phyloP scores from a whole-genome alignment of 2,888 invertebrate species.

The Phengaris arion region DNA sequence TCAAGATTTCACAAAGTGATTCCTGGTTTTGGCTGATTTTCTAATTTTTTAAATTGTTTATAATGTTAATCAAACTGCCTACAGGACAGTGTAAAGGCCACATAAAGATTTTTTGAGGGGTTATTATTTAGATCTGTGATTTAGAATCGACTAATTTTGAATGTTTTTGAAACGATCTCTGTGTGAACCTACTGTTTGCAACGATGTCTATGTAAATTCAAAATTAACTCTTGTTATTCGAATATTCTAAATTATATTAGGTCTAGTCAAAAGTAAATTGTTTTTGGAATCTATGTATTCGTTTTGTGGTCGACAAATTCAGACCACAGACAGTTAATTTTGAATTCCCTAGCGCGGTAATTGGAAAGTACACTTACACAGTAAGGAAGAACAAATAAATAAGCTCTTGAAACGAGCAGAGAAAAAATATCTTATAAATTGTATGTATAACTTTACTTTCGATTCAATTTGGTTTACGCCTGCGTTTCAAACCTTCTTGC shows the following conservation, averaged over 20 bases:
- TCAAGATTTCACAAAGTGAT: neutral
- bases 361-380: neutral
- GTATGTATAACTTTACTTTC: neutral
- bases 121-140: slow-evolving; percentile 16
- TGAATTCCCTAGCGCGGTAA: neutral
- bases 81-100: too few relatives aligned
- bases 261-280: slow-evolving; percentile 7
- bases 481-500: neutral
- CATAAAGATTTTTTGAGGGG: too few relatives aligned
- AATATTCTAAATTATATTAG: slow-evolving; percentile 1
- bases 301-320: neutral
- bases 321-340: neutral
- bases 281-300: neutral
- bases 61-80: neutral
- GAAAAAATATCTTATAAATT: neutral
- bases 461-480: neutral
- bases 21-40: neutral
- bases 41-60: neutral
- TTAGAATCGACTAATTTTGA: neutral
- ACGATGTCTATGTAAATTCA: neutral
- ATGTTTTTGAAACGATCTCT: slow-evolving; percentile 10
- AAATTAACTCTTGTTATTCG: neutral
- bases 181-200: neutral
- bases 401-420: neutral
- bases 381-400: neutral